Conservation (phyloP, 1,140 invertebrate genomes). For the Dendroctonus valens region DNA sequence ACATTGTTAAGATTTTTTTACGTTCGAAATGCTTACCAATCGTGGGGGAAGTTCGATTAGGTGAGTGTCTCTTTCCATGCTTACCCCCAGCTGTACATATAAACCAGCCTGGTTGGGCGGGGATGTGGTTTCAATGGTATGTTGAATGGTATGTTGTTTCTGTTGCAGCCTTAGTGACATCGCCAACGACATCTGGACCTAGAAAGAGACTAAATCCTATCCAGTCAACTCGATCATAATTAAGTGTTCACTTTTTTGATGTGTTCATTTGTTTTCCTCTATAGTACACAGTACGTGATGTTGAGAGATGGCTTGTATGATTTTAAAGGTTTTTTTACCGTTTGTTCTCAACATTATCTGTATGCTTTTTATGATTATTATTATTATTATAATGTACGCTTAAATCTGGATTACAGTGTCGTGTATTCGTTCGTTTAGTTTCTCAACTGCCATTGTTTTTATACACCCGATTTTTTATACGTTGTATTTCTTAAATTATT, state of each 20-base stretch:
- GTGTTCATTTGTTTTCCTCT: conserved; percentile 40
- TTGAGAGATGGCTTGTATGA: neutral
- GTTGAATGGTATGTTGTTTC: conserved; percentile 16
- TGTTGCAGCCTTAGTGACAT: conserved; percentile 37
- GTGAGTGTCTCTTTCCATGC: conserved; percentile 3
- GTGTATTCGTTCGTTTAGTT: conserved; percentile 28
- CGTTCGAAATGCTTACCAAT: conserved; percentile 19
- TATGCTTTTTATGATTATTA: conserved; percentile 23
- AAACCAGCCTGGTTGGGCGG: neutral
- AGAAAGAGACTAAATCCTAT: conserved; percentile 35
- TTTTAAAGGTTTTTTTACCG: conserved; percentile 12
- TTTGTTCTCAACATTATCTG: conserved; percentile 26
- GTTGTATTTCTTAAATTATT: conserved; percentile 39
- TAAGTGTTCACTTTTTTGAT: conserved; percentile 42
- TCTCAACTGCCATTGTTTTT: conserved; percentile 46
- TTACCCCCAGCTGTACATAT: no score
- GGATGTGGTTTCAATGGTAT: neutral
- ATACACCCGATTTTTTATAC: conserved; percentile 38
- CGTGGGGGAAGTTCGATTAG: conserved; percentile 19
- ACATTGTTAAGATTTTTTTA: conserved; percentile 37
- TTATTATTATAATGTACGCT: conserved; percentile 19
- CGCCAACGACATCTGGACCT: conserved; percentile 33
- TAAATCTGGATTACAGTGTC: conserved; percentile 35
- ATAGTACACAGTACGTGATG: conserved; percentile 3
- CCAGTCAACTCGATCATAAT: conserved; percentile 10